phyloP scores from a whole-genome alignment of 2,797 vertebrate species.

The Coilia nasus region DNA sequence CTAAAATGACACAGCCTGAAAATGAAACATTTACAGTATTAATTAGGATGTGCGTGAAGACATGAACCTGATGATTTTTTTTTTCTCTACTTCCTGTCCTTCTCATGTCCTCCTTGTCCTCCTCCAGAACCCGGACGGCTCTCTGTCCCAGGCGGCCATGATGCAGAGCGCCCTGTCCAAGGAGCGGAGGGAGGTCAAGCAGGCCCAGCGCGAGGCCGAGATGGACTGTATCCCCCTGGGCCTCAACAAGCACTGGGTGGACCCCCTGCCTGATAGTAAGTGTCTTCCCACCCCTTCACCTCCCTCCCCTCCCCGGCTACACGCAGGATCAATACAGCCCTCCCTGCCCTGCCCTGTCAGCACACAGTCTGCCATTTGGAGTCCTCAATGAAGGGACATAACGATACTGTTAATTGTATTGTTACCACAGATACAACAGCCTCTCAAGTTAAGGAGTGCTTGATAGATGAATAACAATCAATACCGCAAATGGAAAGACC shows the following conservation, averaged over 20 bases:
- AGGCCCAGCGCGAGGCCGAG: slow-evolving; percentile 94
- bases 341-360: neutral
- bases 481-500: neutral
- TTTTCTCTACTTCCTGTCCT: neutral
- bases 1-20: neutral
- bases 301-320: neutral
- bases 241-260: slow-evolving; percentile 98
- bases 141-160: slow-evolving; percentile 98
- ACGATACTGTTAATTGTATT: slow-evolving; percentile 26
- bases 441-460: slow-evolving; percentile 7
- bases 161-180: slow-evolving; percentile 98
- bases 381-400: slow-evolving; percentile 14
- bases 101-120: neutral
- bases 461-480: slow-evolving; percentile 28
- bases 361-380: slow-evolving; percentile 2
- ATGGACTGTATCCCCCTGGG: slow-evolving; percentile 99
- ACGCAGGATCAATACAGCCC: neutral
- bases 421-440: slow-evolving; percentile 23
- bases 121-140: slow-evolving; percentile 93
- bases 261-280: slow-evolving; percentile 95
- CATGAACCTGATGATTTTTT: too few relatives aligned
- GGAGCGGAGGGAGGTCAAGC: slow-evolving; percentile 93
- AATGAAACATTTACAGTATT: too few relatives aligned
- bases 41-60: too few relatives aligned
- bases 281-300: too few relatives aligned